Percentiles rank a stretch among this genome's conserved stretches.
phyloP scores from a whole-genome alignment of 2,888 invertebrate species.

The Eilema sororculum region DNA sequence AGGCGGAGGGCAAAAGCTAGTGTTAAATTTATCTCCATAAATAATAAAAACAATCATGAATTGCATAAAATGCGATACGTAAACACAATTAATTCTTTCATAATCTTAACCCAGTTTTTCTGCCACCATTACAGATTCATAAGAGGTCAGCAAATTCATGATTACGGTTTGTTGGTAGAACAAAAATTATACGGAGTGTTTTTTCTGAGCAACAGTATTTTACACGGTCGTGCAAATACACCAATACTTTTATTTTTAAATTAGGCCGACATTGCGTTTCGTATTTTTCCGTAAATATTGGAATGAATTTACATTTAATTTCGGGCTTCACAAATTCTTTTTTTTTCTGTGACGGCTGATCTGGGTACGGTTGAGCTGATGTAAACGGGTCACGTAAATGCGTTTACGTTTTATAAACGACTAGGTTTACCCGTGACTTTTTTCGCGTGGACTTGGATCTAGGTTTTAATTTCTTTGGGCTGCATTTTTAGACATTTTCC shows the following conservation, averaged over 20 bases:
- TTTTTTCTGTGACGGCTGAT: not conserved
- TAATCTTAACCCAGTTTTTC: conserved; percentile 39
- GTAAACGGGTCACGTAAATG: not conserved
- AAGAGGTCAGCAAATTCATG: conserved; percentile 37
- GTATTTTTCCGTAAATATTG: conserved; percentile 10
- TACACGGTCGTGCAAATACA: not conserved
- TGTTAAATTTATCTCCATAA: too few relatives aligned
- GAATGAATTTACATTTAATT: conserved; percentile 10
- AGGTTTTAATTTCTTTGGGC: too few relatives aligned
- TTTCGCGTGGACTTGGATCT: too few relatives aligned
- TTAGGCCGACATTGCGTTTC: conserved; percentile 4
- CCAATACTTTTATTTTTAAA: conserved; percentile 5
- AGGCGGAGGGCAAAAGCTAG: too few relatives aligned
- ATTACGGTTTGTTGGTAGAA: conserved; percentile 38
- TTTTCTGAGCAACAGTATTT: conserved; percentile 12
- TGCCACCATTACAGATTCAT: conserved; percentile 43
- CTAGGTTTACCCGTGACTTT: not conserved
- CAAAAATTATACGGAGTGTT: conserved; percentile 31
- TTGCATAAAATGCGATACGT: conserved; percentile 18
- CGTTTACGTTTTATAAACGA: not conserved
- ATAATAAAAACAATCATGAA: not conserved
- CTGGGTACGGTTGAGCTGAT: not conserved
- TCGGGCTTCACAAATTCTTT: not conserved
- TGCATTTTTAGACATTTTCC: too few relatives aligned
- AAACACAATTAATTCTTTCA: conserved; percentile 30